Base-by-base conservation (phyloP, 2,888 invertebrate species). In the Drosophila formosana region DNA sequence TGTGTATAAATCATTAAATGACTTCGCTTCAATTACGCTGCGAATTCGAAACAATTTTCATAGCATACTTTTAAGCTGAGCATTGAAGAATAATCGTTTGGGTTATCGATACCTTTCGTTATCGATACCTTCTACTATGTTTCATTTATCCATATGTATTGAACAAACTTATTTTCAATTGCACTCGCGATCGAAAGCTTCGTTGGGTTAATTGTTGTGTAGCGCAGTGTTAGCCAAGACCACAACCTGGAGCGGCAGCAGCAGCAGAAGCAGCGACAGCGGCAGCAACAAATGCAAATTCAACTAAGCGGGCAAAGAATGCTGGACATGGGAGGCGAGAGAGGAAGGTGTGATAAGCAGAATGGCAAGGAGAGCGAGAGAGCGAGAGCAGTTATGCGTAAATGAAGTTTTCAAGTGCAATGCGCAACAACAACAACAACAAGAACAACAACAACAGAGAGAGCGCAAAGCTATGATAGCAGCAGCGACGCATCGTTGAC, bases 371-470 rank as follows among this genome's bases (percentile, higher is more conserved):
- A 37, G 37, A 37, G 5, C 11, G 37, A 5, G 4, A 37, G 37
- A 25, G 45, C 9, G 50, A 34, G 53, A 39, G 65, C 63, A 62
- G 46, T 52, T 68, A 72, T 85, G 86, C 88, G 82, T 80, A 66
- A 74, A 77, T 82, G 65, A 77, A 72, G 83, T 77, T 82, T 82
- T 85, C 83, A 88, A 88, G 88, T 85, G 86, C 88, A 83, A 50
- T 82, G 85, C 88, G 73, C 82, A 78, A 71, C 64, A 77, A 77
- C 51, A 74, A 71, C 34, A 80, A 58, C 30, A 67, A 52, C 56
- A 66, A 68, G 50, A 75, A 64, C 30, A 80, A 50, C 23, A 64
- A 50, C 32, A 56, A 64, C 41, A 62, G 55, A 37, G 76, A 66
- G 50, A 68, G 52, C 28, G 64, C 37, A 60, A 64, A 25, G 41